Evolutionary conservation across 2,888 invertebrate species (phyloP), one percentile per base, ranked within the genome.

Genomic region (Buathra laborator): DNA sequence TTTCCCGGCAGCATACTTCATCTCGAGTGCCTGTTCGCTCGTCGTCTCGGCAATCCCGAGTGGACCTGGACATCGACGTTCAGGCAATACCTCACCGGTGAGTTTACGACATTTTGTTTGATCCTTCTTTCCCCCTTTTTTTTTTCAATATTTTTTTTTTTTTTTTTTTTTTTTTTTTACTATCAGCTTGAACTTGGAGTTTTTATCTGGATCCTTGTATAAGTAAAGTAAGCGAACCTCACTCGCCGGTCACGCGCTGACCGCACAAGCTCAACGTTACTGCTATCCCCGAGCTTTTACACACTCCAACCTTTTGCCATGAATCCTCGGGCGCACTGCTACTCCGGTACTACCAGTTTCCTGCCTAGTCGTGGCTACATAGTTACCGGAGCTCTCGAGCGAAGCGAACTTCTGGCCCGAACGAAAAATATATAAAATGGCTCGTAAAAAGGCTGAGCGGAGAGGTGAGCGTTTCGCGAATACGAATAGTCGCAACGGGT

Each of bases 41-140:
- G 97, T 48, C 95, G 96, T 19, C 94, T 96, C 24, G 98, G 98
- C 0, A 96, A 97, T 86, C 98, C 98, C 0, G 97, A 97, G 90
- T 98, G 98, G 98, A 97, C 96, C 71, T 98, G 98, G 97, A 97
- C 97, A 0, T 96, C 97, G 79, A 96, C 96, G 81, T 95, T 96
- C 91, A 96, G 97, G 87, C 96, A 97, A 92, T 97, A 97, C 94
- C 95, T 95, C 70, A 97, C 97, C 89, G 97, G 97, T 97, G 92
- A 93, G 92, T 87, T 32, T 32, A 0, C 62, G 62, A 32, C 29
- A 24, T 62, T 53, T 16, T 79, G 68, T 70, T 24, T 37, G 29
- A 19, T 48, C 3, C 12, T 19, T 46, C 4, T 10, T 46, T 46
- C 10, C 5, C 3, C 46, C 9, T 48, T 48, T 10, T 6, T 24